Conservation (phyloP, 2,888 invertebrate species). For the Trilocha varians region DNA sequence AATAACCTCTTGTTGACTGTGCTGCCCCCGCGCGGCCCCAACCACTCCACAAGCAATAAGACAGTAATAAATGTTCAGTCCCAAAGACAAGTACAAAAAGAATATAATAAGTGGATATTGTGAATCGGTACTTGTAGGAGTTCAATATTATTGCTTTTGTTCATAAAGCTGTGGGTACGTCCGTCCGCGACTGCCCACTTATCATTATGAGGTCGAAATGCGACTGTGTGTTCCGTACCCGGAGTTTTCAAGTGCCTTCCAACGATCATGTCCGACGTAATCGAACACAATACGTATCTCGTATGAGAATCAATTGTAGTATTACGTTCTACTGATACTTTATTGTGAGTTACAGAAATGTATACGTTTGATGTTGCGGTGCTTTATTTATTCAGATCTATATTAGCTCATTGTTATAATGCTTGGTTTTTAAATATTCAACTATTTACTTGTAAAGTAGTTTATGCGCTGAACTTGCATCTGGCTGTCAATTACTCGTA, state of each 20-base stretch:
- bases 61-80: slow-evolving; percentile 70
- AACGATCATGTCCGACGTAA: not conserved
- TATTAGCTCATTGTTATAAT: too few relatives aligned
- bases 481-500: too few relatives aligned
- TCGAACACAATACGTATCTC: not conserved
- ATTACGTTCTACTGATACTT: not conserved
- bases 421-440: too few relatives aligned
- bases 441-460: too few relatives aligned
- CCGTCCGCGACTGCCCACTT: slow-evolving; percentile 29
- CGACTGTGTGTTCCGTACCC: slow-evolving; percentile 22
- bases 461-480: too few relatives aligned
- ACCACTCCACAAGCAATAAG: slow-evolving; percentile 68
- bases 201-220: slow-evolving; percentile 32
- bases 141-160: slow-evolving; percentile 54
- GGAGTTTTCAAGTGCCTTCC: slow-evolving; percentile 15
- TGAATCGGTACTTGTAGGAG: slow-evolving; percentile 49
- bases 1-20: slow-evolving; percentile 67
- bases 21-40: slow-evolving; percentile 49
- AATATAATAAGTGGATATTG: slow-evolving; percentile 66
- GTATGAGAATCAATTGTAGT: not conserved
- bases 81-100: slow-evolving; percentile 59
- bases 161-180: slow-evolving; percentile 28
- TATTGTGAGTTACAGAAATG: too few relatives aligned
- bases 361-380: too few relatives aligned
- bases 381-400: too few relatives aligned